Percentiles rank a stretch among this genome's conserved stretches.
phyloP scores from a whole-genome alignment of 2,797 vertebrate genomes.

The Gymnocypris eckloni region DNA sequence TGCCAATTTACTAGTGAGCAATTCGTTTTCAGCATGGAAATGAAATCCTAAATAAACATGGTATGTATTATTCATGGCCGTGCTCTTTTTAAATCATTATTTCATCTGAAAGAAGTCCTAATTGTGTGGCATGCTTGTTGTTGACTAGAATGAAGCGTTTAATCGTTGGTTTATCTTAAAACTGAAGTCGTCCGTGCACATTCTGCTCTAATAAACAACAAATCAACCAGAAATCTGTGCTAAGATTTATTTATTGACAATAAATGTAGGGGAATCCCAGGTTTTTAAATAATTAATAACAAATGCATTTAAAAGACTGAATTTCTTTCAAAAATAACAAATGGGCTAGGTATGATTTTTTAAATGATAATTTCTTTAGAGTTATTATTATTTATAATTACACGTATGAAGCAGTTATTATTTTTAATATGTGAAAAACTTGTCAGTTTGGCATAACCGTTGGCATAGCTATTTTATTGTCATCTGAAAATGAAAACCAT shows the following conservation, averaged over 20 bases:
- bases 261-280: constrained; percentile 52
- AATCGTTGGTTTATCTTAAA: constrained; percentile 19
- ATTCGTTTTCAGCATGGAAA: constrained; percentile 62
- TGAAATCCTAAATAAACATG: constrained; percentile 66
- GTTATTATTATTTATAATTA: background rate
- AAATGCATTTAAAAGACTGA: background rate
- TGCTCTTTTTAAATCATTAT: constrained; percentile 54
- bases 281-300: background rate
- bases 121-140: constrained; percentile 47
- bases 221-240: background rate
- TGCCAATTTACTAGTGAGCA: constrained; percentile 66
- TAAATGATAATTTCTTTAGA: no score
- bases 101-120: constrained; percentile 52
- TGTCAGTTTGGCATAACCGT: background rate
- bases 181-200: background rate
- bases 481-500: background rate
- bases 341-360: background rate
- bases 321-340: background rate
- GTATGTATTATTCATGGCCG: constrained; percentile 57
- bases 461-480: background rate
- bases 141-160: constrained; percentile 24
- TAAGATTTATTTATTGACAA: background rate
- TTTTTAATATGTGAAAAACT: background rate
- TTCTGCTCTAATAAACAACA: constrained; percentile 18
- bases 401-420: background rate